These are phyloP conservation scores for Parazoanthus darwini DNA, from an alignment of 92 coral and sea anemone genomes.

Conservation along the genomic window DNA sequence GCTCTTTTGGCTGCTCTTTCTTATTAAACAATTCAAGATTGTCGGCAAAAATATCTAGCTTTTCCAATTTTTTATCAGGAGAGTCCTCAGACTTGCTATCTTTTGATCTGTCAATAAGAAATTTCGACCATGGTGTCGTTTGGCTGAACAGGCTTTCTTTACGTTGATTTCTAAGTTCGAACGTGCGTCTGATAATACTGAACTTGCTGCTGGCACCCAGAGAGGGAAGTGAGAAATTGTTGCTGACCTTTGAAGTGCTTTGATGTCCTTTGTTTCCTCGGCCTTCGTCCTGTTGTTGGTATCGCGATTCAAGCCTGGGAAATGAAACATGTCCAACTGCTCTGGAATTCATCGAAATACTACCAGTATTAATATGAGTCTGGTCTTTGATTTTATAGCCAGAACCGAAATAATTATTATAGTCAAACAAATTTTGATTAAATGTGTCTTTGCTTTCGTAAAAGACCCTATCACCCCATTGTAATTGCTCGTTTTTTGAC, in stretches of 20 bases:
- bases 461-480: no score
- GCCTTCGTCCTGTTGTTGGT: background rate
- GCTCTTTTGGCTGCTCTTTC: slow-evolving; percentile 33
- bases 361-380: background rate
- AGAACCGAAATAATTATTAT: background rate
- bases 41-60: slow-evolving; percentile 66
- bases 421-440: background rate
- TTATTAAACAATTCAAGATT: slow-evolving; percentile 47
- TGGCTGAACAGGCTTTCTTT: background rate
- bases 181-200: slow-evolving; percentile 57
- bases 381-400: background rate
- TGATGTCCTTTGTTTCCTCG: background rate
- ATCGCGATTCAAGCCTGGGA: background rate
- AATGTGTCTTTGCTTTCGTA: background rate
- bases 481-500: background rate
- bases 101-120: background rate
- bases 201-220: slow-evolving; percentile 69
- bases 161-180: slow-evolving; percentile 53
- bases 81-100: background rate
- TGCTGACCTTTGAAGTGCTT: background rate
- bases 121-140: slow-evolving; percentile 16
- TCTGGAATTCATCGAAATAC: no score
- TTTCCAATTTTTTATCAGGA: slow-evolving; percentile 6
- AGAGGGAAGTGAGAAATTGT: slow-evolving; percentile 47
- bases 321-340: background rate